Conservation (phyloP, 1,140 invertebrate species). For the Dufourea novaeangliae region DNA sequence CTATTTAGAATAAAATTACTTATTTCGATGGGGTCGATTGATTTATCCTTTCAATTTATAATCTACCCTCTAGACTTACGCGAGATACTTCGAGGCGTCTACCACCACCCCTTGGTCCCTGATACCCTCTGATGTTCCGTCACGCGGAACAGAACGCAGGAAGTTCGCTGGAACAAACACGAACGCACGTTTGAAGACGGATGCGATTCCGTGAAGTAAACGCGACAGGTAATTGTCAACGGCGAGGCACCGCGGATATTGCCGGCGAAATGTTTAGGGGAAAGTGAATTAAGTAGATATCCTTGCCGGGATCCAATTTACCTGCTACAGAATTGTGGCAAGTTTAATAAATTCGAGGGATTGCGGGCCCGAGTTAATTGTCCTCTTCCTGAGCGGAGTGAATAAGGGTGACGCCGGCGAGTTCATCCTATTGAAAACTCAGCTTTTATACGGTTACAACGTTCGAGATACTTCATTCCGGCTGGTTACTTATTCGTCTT, state of each 20-base stretch:
- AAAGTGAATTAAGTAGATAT: conserved; percentile 9
- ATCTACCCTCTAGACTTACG: neutral
- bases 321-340: neutral
- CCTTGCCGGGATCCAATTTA: neutral
- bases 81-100: neutral
- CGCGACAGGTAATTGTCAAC: conserved; percentile 7
- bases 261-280: neutral
- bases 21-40: no score
- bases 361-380: neutral
- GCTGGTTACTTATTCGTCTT: neutral
- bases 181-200: neutral
- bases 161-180: neutral
- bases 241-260: neutral
- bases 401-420: conserved; percentile 2
- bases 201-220: neutral
- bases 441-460: neutral
- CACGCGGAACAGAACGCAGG: neutral
- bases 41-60: no score
- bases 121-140: neutral
- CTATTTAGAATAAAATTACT: no score
- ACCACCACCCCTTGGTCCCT: neutral
- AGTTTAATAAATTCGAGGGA: conserved; percentile 9
- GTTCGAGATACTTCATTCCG: neutral
- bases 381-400: neutral
- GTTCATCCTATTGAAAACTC: conserved; percentile 4